Evolutionary conservation across 1,140 invertebrate species (phyloP).

Genomic region (Lutraria rhynchaena): DNA sequence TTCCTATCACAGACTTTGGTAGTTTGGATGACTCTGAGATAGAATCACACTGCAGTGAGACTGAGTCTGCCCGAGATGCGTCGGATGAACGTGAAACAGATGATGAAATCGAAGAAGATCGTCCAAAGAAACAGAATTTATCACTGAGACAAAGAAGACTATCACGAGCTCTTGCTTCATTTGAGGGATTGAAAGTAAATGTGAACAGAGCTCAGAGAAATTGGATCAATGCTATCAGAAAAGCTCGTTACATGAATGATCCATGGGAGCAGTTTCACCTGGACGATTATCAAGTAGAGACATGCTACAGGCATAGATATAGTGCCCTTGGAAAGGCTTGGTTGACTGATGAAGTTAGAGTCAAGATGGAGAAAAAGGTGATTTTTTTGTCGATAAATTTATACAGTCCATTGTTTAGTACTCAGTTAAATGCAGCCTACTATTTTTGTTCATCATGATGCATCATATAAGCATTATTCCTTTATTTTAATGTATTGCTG

Average conservation of each 20-base stretch:
- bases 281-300: slow-evolving; percentile 71
- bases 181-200: slow-evolving; percentile 58
- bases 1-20: slow-evolving; percentile 37
- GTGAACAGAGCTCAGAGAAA: slow-evolving; percentile 62
- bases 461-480: no score
- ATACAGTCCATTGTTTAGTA: no score
- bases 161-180: slow-evolving; percentile 43
- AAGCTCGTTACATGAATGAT: slow-evolving; percentile 69
- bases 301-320: slow-evolving; percentile 76
- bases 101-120: slow-evolving; percentile 7
- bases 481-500: no score
- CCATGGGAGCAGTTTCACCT: slow-evolving; percentile 78
- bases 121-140: slow-evolving; percentile 2
- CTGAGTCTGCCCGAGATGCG: slow-evolving; percentile 25
- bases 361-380: slow-evolving; percentile 78
- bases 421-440: no score
- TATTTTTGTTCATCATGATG: no score
- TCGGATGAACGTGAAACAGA: slow-evolving; percentile 46
- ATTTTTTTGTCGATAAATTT: no score
- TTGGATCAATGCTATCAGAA: slow-evolving; percentile 69
- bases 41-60: slow-evolving; percentile 33
- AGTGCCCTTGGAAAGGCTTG: slow-evolving; percentile 77
- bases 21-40: slow-evolving; percentile 29
- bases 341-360: slow-evolving; percentile 75
- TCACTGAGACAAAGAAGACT: slow-evolving; percentile 44